Base-by-base conservation (phyloP, 2,888 invertebrate genomes). In the Eupsilia transversa region DNA sequence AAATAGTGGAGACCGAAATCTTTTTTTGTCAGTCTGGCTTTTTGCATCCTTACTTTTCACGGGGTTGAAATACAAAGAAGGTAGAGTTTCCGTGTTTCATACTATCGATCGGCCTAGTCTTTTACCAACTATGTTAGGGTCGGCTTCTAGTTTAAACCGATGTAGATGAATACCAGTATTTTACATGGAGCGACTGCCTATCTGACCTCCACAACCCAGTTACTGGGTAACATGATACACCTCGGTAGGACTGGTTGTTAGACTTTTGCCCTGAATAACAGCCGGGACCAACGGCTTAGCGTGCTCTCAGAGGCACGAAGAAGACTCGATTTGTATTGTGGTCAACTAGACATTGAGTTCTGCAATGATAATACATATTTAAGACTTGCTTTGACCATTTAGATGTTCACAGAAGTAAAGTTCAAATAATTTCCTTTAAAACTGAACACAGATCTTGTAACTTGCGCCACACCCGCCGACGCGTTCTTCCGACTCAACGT, bases 391-490 rank as follows among this genome's bases (percentile, higher is more conserved):
- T 64, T 64, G 12, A 14, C 7, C 9, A 30, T 43, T 43, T 30
- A 23, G 23, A 46, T 46, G 0, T 23, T 64, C 14, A 64, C 23
- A 33, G 30, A 46, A 64, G 33, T 33, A 17, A 65, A 52, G n/a
- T 2, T 65, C 6, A 3, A 54, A 27, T 17, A 56, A 56, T 56
- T 10, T 23, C 0, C 23, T 2, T n/a, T 33, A 3, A 70, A 41
- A 33, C 0, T 20, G 9, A 41, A 30, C 9, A 20, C 23, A 9
- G 2, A 43, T 80, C 86, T 87, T 66, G 0, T 89, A 5, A 33
- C 88, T 89, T 87, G 80, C 12, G 68, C 91, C 91, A 77, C 68
- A 66, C 73, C 60, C 89, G 89, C 64, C 68, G 74, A 77, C 79
- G 68, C 83, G 83, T 73, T 79, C 82, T 87, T 83, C 49, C 63